Base-by-base conservation (phyloP, 2,888 invertebrate genomes). In the Philaethria dido region DNA sequence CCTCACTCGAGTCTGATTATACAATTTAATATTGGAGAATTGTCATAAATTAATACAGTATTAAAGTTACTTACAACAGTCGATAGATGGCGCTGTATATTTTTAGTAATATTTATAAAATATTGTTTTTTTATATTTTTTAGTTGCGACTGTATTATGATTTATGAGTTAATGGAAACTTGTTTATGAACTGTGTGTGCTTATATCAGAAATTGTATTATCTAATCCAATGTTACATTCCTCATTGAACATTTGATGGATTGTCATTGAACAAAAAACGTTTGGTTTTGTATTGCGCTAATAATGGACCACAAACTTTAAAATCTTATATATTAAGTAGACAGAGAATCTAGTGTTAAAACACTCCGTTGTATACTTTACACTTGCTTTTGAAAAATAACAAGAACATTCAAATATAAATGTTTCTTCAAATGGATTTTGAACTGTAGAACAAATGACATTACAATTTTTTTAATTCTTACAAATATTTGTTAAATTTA, bases 131-230 rank as follows among this genome's bases (percentile, higher is more conserved):
- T 29, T n/a, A 18, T 29, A 13, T 33, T 42, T 22, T 63, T 60
- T 39, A 36, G 29, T 59, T 69, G 70, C 70, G 70, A 69, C 70
- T 70, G 70, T 64, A 25, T 59, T 52, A 66, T 50, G 62, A 65
- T 48, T 63, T 39, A n/a, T 52, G 59, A 66, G 48, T 63, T 39
- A n/a, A 52, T 62, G 62, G 66, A 66, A 64, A 69, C 66, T 66
- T 77, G 76, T 76, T 81, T 82, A 85, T 82, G 83, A 82, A 81
- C 78, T 81, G 83, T 85, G 85, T 84, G 85, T 85, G 85, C 81
- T 78, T 78, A 81, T 82, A 82, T 80, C 85, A 85, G 86, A 84
- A 80, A 72, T 69, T 65, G 66, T 68, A 68, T 75, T 76, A 73
- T 75, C 45, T 73, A 74, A 79, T 78, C 79, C 79, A 78, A 76